Base-by-base conservation (phyloP, 1,140 invertebrate genomes). In the Andricus grossulariae region DNA sequence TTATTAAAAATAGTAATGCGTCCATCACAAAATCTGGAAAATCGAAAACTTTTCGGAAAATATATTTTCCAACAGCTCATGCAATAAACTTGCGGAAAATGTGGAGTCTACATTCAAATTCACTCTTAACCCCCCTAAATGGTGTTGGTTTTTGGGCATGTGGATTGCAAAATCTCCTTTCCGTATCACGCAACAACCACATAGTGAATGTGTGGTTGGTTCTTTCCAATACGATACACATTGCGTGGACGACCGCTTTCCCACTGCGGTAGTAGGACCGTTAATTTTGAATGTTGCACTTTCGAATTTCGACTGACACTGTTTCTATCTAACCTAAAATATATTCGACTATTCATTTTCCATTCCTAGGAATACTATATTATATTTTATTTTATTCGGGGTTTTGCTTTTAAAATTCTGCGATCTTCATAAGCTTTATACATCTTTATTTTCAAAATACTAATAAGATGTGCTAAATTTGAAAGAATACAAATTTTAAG, bases 241-340 rank as follows among this genome's bases (percentile, higher is more conserved):
- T 45, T 66, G 60, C 21, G 60, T 32, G 25, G 60, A 66, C 16
- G 60, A 66, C 25, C 32, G 32, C 25, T 66, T 66, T 66, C 60
- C 60, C 60, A 66, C n/a, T 45, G 60, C 60, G 60, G 60, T 66
- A 13, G 25, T 21, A 15, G 32, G 45, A 32, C 32, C 60, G 25
- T 66, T 66, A 66, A 66, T 66, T 39, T 66, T 66, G 32, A 66
- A 66, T 66, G 60, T 66, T 66, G 60, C 60, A 66, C 60, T 66
- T 66, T 66, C 32, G 60, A 39, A 66, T 45, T 66, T 66, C 60
- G 60, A 66, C 60, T 66, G n/a, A 66, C 25, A n/a, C 25, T 66
- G 12, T 57, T 25, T 15, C 19, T 57, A 13, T 45, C 10, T 2
- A 11, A 10, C 7, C 39, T 7, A 11, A 45, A 45, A 11, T 45